Evolutionary conservation across 2,797 vertebrate genomes (phyloP).

Genomic region (Mionectes olivaceus): DNA sequence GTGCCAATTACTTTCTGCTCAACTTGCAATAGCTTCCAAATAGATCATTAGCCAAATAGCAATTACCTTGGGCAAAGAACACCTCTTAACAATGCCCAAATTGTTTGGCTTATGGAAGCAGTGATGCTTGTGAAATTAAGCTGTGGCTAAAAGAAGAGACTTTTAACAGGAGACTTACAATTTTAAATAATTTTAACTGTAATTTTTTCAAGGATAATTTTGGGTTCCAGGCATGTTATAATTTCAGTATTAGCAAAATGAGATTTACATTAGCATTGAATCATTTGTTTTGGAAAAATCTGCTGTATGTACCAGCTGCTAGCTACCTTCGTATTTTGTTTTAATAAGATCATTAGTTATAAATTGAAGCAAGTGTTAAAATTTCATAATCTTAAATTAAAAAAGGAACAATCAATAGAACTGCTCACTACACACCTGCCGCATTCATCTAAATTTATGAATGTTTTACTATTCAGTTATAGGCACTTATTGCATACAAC

Average conservation of each 20-base stretch:
- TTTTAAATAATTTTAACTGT: not conserved
- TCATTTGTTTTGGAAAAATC: not conserved
- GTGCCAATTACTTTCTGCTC: constrained; percentile 35
- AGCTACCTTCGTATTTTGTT: not conserved
- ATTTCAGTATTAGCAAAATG: not conserved
- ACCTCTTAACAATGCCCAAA: constrained; percentile 5
- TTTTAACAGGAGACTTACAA: not conserved
- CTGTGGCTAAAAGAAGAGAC: not conserved
- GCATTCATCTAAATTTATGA: not conserved
- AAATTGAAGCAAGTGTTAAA: not conserved
- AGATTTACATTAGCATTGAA: not conserved
- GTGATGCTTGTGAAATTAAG: not conserved
- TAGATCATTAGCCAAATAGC: constrained; percentile 38
- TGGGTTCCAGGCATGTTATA: not conserved
- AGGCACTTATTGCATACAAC: not conserved
- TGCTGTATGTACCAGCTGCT: not conserved
- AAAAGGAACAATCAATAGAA: not conserved
- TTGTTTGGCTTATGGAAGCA: not conserved
- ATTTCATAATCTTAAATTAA: not conserved
- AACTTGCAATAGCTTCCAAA: constrained; percentile 24
- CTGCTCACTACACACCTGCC: not conserved
- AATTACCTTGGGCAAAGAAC: constrained; percentile 44
- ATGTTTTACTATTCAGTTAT: not conserved
- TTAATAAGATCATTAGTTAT: not conserved
- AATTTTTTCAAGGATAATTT: not conserved